phyloP scores from a whole-genome alignment of 2,797 vertebrate species.

The Chiroxiphia lanceolata region DNA sequence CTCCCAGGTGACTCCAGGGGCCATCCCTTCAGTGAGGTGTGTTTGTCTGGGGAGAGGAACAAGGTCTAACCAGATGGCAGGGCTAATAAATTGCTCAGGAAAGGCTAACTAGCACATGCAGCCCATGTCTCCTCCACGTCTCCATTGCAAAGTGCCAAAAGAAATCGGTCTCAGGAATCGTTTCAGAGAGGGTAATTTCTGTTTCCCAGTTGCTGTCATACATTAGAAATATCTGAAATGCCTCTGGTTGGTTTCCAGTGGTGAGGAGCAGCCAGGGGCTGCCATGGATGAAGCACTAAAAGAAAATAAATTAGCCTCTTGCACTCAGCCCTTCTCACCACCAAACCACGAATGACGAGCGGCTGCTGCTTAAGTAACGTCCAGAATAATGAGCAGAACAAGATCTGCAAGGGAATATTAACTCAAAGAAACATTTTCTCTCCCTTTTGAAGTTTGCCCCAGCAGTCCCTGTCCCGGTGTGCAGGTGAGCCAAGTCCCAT shows the following conservation, averaged over 20 bases:
- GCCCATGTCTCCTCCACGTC: background rate
- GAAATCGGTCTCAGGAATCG: conserved; percentile 52
- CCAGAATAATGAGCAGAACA: conserved; percentile 56
- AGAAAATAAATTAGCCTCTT: conserved; percentile 66
- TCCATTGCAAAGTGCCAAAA: conserved; percentile 38
- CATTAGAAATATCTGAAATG: conserved; percentile 53
- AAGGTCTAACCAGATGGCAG: background rate
- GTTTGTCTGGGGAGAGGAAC: background rate
- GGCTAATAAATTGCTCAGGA: conserved; percentile 7
- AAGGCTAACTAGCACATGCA: background rate
- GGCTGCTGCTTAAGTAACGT: conserved; percentile 44
- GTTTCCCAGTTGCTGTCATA: conserved; percentile 49
- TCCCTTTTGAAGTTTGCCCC: background rate
- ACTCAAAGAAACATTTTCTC: background rate
- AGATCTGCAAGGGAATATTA: background rate
- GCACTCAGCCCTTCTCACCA: conserved; percentile 48
- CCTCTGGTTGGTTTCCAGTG: conserved; percentile 42
- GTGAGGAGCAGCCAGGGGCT: conserved; percentile 59
- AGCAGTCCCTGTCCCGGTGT: background rate
- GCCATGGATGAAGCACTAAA: conserved; percentile 54
- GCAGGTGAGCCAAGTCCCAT: accelerated
- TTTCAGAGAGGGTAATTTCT: conserved; percentile 57
- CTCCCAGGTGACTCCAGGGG: background rate
- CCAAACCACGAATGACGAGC: conserved; percentile 1
- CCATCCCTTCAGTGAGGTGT: background rate